Evolutionary conservation across 2,888 invertebrate genomes (phyloP).

Genomic region (Amorpha juglandis): DNA sequence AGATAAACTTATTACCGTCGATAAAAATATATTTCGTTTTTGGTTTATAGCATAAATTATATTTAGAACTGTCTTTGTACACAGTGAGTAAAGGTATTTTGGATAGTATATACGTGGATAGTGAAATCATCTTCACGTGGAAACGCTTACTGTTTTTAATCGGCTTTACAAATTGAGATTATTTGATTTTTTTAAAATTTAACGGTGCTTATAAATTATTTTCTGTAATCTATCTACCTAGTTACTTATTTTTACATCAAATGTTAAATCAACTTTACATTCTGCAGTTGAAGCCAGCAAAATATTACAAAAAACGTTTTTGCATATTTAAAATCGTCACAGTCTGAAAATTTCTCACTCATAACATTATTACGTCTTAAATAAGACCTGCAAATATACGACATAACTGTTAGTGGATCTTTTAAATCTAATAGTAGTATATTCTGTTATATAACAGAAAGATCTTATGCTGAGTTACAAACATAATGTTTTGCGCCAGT

Average conservation of each 20-base stretch:
- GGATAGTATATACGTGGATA: too few species aligned
- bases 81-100: too few species aligned
- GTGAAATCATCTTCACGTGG: too few species aligned
- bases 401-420: neutral
- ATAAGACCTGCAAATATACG: neutral
- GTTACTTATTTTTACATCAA: neutral
- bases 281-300: too few species aligned
- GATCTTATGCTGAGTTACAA: constrained; percentile 18
- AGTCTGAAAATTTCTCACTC: neutral
- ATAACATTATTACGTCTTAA: neutral
- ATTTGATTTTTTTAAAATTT: too few species aligned
- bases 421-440: neutral
- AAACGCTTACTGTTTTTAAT: too few species aligned
- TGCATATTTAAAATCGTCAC: constrained; percentile 5
- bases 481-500: constrained; percentile 39
- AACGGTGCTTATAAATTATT: too few species aligned
- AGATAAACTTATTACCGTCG: constrained; percentile 20
- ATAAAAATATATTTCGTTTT: constrained; percentile 26
- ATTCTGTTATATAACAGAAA: constrained; percentile 21
- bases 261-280: too few species aligned
- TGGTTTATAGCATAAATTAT: neutral
- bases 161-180: too few species aligned
- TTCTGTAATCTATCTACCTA: too few species aligned
- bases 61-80: neutral
- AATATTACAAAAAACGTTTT: neutral